Evolutionary conservation across 92 coral and sea anemone species (phyloP).

Genomic region (Porites cylindrica): DNA sequence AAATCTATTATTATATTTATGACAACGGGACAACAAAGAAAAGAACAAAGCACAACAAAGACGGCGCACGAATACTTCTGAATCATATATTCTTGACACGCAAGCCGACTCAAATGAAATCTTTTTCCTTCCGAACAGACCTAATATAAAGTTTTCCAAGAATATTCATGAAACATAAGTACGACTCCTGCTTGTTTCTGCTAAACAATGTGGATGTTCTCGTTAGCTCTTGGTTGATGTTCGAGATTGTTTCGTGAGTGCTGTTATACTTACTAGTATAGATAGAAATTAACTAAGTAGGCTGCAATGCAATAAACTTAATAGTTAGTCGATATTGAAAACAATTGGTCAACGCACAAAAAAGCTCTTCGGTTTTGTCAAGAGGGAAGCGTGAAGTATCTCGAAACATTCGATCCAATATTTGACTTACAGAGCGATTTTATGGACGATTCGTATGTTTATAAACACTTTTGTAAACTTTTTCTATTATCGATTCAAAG

Average conservation of each 20-base stretch:
- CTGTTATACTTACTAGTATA: neutral
- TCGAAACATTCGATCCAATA: constrained; percentile 22
- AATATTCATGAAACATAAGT: neutral
- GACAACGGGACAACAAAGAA: constrained; percentile 1
- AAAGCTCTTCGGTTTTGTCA: neutral
- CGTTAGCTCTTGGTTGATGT: neutral
- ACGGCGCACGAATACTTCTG: neutral
- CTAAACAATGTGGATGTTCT: neutral
- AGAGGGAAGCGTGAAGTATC: constrained; percentile 8
- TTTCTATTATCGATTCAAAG: neutral
- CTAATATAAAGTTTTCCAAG: constrained; percentile 21
- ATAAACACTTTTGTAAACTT: neutral
- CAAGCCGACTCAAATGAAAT: constrained; percentile 15
- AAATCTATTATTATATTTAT: constrained; percentile 3
- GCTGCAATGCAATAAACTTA: constrained; percentile 44
- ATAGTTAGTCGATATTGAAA: constrained; percentile 38
- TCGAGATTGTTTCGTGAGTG: constrained; percentile 27
- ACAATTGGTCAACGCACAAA: constrained; percentile 10
- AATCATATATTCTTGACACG: constrained; percentile 26
- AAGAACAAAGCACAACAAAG: neutral
- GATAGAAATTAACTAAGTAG: constrained; percentile 8
- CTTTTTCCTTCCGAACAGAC: neutral
- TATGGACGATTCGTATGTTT: constrained; percentile 4
- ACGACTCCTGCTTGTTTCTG: neutral
- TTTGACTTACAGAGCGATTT: neutral